Evolutionary conservation across 37 sponge, comb jelly and placozoan genomes (phyloP).

Genomic region (Spongilla lacustris): DNA sequence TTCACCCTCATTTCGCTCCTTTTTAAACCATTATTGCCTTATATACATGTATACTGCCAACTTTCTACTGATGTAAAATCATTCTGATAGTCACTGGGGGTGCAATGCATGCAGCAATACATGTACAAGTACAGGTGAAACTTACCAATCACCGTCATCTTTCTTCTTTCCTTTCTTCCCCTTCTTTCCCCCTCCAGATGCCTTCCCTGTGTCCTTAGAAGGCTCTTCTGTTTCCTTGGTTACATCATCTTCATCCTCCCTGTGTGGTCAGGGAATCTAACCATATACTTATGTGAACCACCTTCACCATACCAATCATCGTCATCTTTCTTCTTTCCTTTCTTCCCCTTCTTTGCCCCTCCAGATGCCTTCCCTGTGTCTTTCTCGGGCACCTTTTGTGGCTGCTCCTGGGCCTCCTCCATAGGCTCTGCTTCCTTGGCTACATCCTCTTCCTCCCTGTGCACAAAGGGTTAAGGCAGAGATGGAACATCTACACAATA

Average conservation of each 20-base stretch:
- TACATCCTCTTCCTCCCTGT: too few relatives aligned
- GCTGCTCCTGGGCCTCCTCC: not conserved
- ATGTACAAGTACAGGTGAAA: not conserved
- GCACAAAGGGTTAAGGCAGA: too few relatives aligned
- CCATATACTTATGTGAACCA: not conserved
- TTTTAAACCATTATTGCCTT: too few relatives aligned
- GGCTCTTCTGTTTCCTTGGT: not conserved
- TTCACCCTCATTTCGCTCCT: too few relatives aligned
- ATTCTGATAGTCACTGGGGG: too few relatives aligned
- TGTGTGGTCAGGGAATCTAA: not conserved
- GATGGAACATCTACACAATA: too few relatives aligned
- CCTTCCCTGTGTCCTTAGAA: not conserved
- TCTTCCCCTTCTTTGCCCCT: not conserved
- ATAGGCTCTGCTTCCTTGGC: not conserved
- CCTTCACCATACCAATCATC: conserved; percentile 8
- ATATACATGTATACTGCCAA: too few relatives aligned
- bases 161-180: conserved; percentile 38
- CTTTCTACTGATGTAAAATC: too few relatives aligned
- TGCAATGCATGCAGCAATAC: not conserved
- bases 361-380: not conserved
- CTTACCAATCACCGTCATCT: conserved; percentile 27
- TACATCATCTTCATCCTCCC: not conserved
- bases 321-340: conserved; percentile 3
- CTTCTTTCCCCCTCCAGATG: conserved; percentile 43
- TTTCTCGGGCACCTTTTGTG: not conserved